A percentile compares a stretch with the other conserved stretches of the same genome.
These are phyloP conservation scores for Alaudala cheleensis DNA, from an alignment of 2,113 vertebrate genomes.

Conservation along the genomic window DNA sequence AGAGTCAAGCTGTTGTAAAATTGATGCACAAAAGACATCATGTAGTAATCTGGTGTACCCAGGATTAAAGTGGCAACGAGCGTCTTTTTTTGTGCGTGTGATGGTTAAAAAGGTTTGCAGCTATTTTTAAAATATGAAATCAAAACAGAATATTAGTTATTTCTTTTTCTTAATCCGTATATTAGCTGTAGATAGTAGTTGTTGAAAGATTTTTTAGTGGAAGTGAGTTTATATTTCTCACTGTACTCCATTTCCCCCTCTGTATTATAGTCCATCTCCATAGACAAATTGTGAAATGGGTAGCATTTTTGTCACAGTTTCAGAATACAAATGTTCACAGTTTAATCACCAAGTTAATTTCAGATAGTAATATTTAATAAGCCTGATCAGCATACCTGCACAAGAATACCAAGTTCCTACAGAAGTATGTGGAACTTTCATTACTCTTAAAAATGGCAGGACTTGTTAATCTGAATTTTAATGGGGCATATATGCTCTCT, in stretches of 20 bases:
- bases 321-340: background rate
- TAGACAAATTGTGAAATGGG: conserved; percentile 3
- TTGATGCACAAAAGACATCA: conserved; percentile 74
- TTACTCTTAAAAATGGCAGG: conserved; percentile 31
- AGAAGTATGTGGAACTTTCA: conserved; percentile 45
- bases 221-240: conserved; percentile 1
- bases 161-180: conserved; percentile 23
- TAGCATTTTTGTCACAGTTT: conserved; percentile 31
- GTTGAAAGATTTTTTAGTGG: conserved; percentile 20
- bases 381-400: conserved; percentile 23
- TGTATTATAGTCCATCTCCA: background rate
- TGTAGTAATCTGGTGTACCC: conserved; percentile 69
- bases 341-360: conserved; percentile 54
- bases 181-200: background rate
- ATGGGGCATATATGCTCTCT: conserved; percentile 7
- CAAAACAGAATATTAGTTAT: conserved; percentile 40
- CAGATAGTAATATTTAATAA: conserved; percentile 51
- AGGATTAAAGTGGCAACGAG: conserved; percentile 70
- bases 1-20: conserved; percentile 79
- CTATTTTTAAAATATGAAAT: conserved; percentile 53
- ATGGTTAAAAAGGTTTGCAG: conserved; percentile 49
- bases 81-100: conserved; percentile 44
- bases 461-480: conserved; percentile 45
- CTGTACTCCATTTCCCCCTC: background rate
- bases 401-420: conserved; percentile 32